Evolutionary conservation across 2,113 vertebrate species (phyloP).

Genomic region (Gopherus flavomarginatus): DNA sequence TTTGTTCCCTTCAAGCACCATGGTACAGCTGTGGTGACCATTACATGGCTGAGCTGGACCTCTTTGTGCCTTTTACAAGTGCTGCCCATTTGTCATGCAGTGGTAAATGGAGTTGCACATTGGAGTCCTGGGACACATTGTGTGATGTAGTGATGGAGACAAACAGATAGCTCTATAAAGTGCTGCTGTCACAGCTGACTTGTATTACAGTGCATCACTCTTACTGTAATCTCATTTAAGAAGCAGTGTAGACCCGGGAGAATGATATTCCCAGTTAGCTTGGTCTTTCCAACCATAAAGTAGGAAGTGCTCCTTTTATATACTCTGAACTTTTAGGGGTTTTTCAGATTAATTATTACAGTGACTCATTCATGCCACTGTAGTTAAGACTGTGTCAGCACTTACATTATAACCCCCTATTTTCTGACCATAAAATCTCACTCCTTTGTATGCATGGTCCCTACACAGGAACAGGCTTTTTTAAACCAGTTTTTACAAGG

Average conservation of each 20-base stretch:
- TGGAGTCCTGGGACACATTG: slow-evolving; percentile 88
- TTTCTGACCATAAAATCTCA: neutral
- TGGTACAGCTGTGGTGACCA: slow-evolving; percentile 90
- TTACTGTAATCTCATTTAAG: slow-evolving; percentile 84
- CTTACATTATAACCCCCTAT: neutral
- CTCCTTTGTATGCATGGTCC: neutral
- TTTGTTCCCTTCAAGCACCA: slow-evolving; percentile 84
- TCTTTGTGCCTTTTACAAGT: slow-evolving; percentile 82
- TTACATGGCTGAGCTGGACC: slow-evolving; percentile 82
- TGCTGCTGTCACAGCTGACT: slow-evolving; percentile 80
- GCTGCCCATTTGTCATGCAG: slow-evolving; percentile 92
- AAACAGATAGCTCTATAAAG: slow-evolving; percentile 84
- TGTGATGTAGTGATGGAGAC: slow-evolving; percentile 80
- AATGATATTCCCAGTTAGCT: slow-evolving; percentile 83
- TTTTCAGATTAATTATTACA: slow-evolving; percentile 79
- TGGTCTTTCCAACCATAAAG: slow-evolving; percentile 82
- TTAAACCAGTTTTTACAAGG: neutral
- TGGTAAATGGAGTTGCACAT: slow-evolving; percentile 90
- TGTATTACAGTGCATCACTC: slow-evolving; percentile 75
- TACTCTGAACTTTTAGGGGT: slow-evolving; percentile 78
- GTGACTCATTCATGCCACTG: slow-evolving; percentile 42
- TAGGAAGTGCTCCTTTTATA: slow-evolving; percentile 81
- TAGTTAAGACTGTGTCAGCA: slow-evolving; percentile 63
- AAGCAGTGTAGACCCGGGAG: slow-evolving; percentile 71
- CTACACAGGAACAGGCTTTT: neutral